Percentiles rank a stretch among this genome's conserved stretches.
Evolutionary conservation across 2,797 vertebrate species (phyloP).

Genomic region (Pteropus rufus): DNA sequence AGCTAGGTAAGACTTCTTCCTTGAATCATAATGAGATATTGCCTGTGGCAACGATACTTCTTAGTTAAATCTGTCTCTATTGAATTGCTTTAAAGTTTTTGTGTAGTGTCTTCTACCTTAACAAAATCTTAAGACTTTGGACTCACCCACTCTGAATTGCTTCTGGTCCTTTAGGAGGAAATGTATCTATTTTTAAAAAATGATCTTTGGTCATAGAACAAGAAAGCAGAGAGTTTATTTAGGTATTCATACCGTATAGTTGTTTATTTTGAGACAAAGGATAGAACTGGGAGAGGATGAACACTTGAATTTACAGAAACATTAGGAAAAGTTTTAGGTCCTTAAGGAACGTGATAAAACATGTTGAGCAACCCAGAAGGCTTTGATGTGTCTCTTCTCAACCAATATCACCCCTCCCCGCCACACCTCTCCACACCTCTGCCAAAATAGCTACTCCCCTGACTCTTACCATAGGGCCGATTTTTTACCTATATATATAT

Average conservation of each 20-base stretch:
- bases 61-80: not conserved
- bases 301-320: no score
- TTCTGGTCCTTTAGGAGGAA: no score
- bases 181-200: no score
- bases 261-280: no score
- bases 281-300: no score
- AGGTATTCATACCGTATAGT: no score
- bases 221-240: no score
- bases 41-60: not conserved
- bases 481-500: not conserved
- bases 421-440: not conserved
- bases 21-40: not conserved
- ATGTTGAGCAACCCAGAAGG: not conserved
- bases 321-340: no score
- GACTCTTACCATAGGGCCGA: not conserved
- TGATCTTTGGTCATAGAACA: no score
- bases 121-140: no score
- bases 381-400: rapidly evolving
- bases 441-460: not conserved
- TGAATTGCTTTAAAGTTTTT: not conserved
- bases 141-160: no score
- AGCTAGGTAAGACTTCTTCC: not conserved
- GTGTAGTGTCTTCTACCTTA: not conserved
- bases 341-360: not conserved
- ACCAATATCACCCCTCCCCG: rapidly evolving